These are phyloP conservation scores for Zonitis immaculata DNA, from an alignment of 2,888 invertebrate genomes.

Conservation along the genomic window DNA sequence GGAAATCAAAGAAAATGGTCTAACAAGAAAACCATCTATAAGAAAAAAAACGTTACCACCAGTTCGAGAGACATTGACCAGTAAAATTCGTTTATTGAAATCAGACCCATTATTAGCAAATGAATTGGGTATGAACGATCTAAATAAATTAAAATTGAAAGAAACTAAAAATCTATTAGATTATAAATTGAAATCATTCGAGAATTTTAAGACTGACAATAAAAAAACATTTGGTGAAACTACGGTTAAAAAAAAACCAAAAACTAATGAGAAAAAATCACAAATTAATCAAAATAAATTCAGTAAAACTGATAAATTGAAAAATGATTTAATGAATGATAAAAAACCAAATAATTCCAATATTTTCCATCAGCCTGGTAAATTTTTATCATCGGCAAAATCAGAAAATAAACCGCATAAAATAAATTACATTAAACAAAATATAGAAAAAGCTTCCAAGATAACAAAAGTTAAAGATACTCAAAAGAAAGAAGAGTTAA, in stretches of 20 bases:
- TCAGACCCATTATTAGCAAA: conserved; percentile 32
- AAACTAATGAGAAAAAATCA: not conserved
- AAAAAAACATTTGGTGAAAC: too few species aligned
- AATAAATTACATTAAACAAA: conserved; percentile 1
- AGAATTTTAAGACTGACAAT: too few species aligned
- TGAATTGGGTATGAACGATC: conserved; percentile 23
- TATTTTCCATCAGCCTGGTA: not conserved
- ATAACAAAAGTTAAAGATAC: conserved; percentile 1
- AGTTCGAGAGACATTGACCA: conserved; percentile 37
- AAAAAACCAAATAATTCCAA: not conserved
- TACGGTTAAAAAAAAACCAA: too few species aligned
- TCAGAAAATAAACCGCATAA: not conserved
- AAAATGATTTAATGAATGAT: too few species aligned
- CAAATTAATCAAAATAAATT: too few species aligned
- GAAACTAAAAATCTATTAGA: not conserved
- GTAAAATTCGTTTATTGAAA: conserved; percentile 31
- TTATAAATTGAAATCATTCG: not conserved
- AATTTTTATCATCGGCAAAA: not conserved
- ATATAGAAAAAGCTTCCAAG: not conserved
- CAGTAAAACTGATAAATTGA: too few species aligned
- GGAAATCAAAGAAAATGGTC: conserved; percentile 17
- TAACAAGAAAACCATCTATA: conserved; percentile 22
- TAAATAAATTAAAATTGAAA: conserved; percentile 6
- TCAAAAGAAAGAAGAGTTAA: not conserved
- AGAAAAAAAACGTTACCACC: conserved; percentile 27